Evolutionary conservation across 2,113 vertebrate genomes (phyloP).

Genomic region (Sus scrofa): T2T-Sscrofa CM000825.6:104285501-104286000

Average conservation of each 20-base stretch:
- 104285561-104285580: not conserved
- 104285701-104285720: not conserved
- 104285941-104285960: not conserved
- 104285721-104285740: not conserved
- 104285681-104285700: not conserved
- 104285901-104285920: not conserved
- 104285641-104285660: too few species aligned
- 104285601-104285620: not conserved
- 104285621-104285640: not conserved
- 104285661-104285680: not conserved
- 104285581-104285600: not conserved
- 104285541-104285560: not conserved
- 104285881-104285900: not conserved
- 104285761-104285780: not conserved
- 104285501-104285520: not conserved
- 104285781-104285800: not conserved
- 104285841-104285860: not conserved
- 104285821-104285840: not conserved
- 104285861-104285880: not conserved
- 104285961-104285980: not conserved
- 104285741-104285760: not conserved
- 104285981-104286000: not conserved
- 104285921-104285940: not conserved
- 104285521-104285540: not conserved
- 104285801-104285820: not conserved